Conservation (phyloP, 1,140 invertebrate species). For the Calliphora vicina region DNA sequence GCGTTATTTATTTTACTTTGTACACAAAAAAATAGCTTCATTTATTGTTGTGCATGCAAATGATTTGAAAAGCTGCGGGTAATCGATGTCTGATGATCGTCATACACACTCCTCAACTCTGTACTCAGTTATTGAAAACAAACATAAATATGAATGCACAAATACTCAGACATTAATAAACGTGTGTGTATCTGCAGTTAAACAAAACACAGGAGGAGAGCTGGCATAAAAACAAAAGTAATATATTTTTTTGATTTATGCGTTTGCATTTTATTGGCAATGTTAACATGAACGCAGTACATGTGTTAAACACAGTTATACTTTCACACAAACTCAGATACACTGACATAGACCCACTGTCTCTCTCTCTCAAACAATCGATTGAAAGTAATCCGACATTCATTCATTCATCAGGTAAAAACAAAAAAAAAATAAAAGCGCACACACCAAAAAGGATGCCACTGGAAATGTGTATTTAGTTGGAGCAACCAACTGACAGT, state of each 20-base stretch:
- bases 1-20: too few species aligned
- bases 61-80: background rate
- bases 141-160: background rate
- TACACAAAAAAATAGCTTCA: too few species aligned
- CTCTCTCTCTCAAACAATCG: background rate
- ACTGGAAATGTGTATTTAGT: too few species aligned
- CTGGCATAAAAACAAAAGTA: background rate
- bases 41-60: background rate
- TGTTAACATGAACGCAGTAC: background rate
- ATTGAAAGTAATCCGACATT: background rate
- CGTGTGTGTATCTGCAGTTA: background rate
- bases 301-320: background rate
- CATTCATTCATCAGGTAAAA: background rate
- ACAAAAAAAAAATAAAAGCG: too few species aligned
- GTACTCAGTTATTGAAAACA: background rate
- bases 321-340: background rate
- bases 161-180: background rate
- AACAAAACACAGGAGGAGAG: background rate
- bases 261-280: background rate
- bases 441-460: too few species aligned
- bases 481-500: too few species aligned
- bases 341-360: background rate
- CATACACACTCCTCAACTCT: background rate
- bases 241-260: background rate
- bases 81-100: background rate